These are phyloP conservation scores for Nephrotoma flavescens DNA, from an alignment of 2,888 invertebrate species.

Conservation along the genomic window DNA sequence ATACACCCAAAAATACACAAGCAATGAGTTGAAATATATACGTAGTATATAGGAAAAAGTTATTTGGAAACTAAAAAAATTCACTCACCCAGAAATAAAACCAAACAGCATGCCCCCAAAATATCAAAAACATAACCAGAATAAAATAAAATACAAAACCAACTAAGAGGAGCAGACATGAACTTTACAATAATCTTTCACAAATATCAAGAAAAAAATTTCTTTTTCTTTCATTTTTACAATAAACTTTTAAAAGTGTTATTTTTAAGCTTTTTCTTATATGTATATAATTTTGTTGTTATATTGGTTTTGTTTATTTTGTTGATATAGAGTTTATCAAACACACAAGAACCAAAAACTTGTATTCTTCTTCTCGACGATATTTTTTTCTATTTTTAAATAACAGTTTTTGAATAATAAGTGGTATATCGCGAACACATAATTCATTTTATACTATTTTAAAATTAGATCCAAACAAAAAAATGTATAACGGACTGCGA, in stretches of 20 bases:
- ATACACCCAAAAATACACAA: not conserved
- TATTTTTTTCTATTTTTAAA: not conserved
- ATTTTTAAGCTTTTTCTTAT: not conserved
- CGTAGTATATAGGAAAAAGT: not conserved
- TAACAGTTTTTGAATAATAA: constrained; percentile 2
- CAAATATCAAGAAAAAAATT: not conserved
- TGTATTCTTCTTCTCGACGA: not conserved
- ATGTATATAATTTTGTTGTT: not conserved
- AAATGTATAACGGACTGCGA: not conserved
- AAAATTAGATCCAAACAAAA: not conserved
- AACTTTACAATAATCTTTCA: not conserved
- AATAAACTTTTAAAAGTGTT: not conserved
- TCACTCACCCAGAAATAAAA: not conserved
- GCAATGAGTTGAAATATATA: not conserved
- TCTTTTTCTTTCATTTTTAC: not conserved
- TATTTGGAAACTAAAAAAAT: not conserved
- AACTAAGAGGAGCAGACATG: not conserved
- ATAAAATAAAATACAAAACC: not conserved
- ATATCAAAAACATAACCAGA: not conserved
- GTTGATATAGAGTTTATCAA: not conserved
- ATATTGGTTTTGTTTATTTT: not conserved
- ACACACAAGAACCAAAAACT: not conserved
- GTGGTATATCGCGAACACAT: constrained; percentile 4
- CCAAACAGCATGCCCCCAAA: not conserved
- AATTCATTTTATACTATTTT: not conserved